Evolutionary conservation across 2,888 invertebrate species (phyloP).

Genomic region (Anodontia alba): DNA sequence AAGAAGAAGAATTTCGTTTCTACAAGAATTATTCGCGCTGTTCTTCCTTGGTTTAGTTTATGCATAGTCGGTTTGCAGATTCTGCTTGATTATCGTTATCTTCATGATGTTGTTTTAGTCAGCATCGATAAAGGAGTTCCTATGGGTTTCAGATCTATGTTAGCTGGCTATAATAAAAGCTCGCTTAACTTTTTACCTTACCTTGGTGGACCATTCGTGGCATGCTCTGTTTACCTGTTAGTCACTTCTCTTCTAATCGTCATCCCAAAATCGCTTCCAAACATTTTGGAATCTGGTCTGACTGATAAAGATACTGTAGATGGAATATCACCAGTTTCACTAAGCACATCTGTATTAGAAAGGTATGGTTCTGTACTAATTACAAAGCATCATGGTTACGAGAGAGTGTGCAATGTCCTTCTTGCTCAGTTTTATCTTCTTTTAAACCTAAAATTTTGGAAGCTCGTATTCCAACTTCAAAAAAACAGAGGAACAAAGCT

Average conservation of each 20-base stretch:
- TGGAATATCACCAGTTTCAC: background rate
- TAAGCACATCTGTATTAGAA: background rate
- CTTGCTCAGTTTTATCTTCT: background rate
- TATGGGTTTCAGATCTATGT: constrained; percentile 7
- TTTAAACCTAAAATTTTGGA: background rate
- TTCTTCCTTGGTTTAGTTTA: background rate
- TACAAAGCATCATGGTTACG: background rate
- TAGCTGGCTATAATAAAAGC: background rate
- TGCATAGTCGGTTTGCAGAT: background rate
- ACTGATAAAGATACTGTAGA: background rate
- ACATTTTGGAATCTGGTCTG: background rate
- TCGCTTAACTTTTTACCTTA: background rate
- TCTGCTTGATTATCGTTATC: background rate
- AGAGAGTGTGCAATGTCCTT: background rate
- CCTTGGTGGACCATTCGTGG: background rate
- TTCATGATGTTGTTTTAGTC: background rate
- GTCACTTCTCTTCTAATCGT: background rate
- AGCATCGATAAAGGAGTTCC: background rate
- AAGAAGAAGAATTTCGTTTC: background rate
- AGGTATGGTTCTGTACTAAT: background rate
- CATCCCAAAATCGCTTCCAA: background rate
- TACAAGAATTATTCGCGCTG: background rate
- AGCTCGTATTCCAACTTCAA: background rate
- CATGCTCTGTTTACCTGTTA: background rate
- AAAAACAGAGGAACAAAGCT: background rate